Evolutionary conservation across 2,113 vertebrate species (phyloP).

Genomic region (Electrona antarctica): DNA sequence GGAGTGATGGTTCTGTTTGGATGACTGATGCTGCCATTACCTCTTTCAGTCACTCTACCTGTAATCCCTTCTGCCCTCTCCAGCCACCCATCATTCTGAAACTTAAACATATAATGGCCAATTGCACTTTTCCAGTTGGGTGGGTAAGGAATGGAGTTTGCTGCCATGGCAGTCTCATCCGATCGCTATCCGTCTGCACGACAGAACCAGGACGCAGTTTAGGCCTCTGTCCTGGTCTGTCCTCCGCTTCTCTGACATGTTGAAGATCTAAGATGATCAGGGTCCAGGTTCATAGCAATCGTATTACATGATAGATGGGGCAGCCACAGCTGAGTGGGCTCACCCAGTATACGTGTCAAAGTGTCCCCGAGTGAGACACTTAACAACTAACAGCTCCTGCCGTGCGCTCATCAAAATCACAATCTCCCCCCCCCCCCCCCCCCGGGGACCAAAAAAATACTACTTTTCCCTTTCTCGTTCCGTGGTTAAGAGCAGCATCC

Average conservation of each 20-base stretch:
- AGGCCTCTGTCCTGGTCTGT: not conserved
- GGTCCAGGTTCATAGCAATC: not conserved
- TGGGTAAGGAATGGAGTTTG: conserved; percentile 5
- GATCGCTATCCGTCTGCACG: conserved; percentile 27
- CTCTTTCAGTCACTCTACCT: no score
- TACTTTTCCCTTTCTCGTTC: not conserved
- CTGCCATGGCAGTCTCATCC: not conserved
- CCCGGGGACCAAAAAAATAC: no score
- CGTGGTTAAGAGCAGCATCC: not conserved
- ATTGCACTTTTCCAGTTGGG: conserved; percentile 20
- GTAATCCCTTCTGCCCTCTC: not conserved
- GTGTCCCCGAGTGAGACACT: no score
- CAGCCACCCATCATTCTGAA: not conserved
- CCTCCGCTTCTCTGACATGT: not conserved
- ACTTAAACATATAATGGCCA: not conserved
- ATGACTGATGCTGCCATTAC: conserved; percentile 35
- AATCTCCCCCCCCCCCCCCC: no score
- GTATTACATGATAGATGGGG: no score
- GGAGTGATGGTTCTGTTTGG: conserved; percentile 13
- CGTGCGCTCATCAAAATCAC: no score
- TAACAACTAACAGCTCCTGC: no score
- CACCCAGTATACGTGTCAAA: no score
- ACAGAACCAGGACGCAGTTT: not conserved
- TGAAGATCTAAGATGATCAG: not conserved
- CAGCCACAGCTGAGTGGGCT: no score